These are phyloP conservation scores for Noctilio leporinus DNA, from an alignment of 2,113 vertebrate species.

Conservation along the genomic window DNA sequence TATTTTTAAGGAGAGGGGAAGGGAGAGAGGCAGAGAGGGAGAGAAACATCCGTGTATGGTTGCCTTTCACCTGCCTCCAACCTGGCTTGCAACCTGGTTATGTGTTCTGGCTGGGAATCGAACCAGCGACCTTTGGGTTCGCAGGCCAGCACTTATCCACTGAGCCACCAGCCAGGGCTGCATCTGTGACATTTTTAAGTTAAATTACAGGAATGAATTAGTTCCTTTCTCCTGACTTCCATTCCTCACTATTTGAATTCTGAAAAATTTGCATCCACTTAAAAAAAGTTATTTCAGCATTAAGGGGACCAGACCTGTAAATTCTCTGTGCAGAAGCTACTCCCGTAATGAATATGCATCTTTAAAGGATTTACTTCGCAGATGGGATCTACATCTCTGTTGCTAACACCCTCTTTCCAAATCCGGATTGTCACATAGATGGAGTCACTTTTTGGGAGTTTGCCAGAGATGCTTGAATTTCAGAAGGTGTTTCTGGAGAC, in stretches of 20 bases:
- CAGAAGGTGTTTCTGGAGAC: constrained; percentile 98
- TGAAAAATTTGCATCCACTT: neutral
- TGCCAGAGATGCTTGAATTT: constrained; percentile 98
- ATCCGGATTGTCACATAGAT: constrained; percentile 80
- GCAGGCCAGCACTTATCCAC: too few relatives aligned
- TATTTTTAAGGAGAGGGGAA: too few relatives aligned
- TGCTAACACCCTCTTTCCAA: neutral
- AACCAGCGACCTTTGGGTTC: too few relatives aligned
- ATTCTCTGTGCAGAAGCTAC: rapidly evolving
- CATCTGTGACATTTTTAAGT: neutral
- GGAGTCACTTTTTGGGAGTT: constrained; percentile 97
- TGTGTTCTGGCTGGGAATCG: too few relatives aligned
- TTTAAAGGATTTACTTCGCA: neutral
- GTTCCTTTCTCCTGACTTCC: neutral
- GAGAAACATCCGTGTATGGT: too few relatives aligned
- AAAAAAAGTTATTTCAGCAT: neutral
- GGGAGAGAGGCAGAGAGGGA: too few relatives aligned
- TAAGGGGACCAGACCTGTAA: rapidly evolving
- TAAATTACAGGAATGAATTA: neutral
- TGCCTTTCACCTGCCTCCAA: too few relatives aligned
- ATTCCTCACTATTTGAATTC: neutral
- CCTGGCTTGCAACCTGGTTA: too few relatives aligned
- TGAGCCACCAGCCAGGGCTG: too few relatives aligned
- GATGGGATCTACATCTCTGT: rapidly evolving
- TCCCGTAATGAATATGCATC: rapidly evolving